Evolutionary conservation across 2,888 invertebrate genomes (phyloP), one percentile per base, ranked within the genome.

Genomic region (Drosophila nigritarsus): DNA sequence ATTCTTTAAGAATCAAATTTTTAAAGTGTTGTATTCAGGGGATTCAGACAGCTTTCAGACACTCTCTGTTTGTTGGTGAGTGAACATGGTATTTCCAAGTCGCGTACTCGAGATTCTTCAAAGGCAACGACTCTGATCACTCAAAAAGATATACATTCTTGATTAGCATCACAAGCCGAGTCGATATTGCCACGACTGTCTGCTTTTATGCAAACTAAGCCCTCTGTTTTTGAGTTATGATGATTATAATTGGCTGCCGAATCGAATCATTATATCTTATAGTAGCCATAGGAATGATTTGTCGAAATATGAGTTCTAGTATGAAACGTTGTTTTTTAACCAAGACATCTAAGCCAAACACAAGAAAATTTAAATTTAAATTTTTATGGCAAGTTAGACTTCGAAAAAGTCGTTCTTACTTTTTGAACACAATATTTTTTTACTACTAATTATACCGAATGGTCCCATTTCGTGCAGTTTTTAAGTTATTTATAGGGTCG

Each of bases 401-500:
- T 20, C 20, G 3, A n/a, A 20, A 20, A 13, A 45, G 3, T 1
- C 7, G 20, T 45, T 20, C 7, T 40, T 1, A 42, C 13, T 7
- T 45, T 13, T 13, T 20, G 7, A 3, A 20, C 45, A 13, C 13
- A 20, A 13, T 20, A 3, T 45, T 20, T 45, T 20, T 45, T 45
- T 24, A 24, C 24, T 15, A 7, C 20, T 15, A 13, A 45, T 45
- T 6, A 13, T 20, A 20, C 0, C 13, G 7, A 45, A 38, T 38
- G 3, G 48, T 18, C 13, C n/a, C 15, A 27, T 24, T 15, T 27
- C 27, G 51, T 56, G 55, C 27, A 56, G 42, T 34, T 72, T 27
- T n/a, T 27, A 45, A 59, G 36, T 69, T 36, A 13, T 50, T 64
- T 27, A 59, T 27, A 58, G 42, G 42, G 20, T 20, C 20, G 6